A percentile compares a stretch with the other conserved stretches of the same genome.
These are phyloP conservation scores for Blastobasis lacticolella DNA, from an alignment of 2,888 invertebrate genomes.

Conservation along the genomic window DNA sequence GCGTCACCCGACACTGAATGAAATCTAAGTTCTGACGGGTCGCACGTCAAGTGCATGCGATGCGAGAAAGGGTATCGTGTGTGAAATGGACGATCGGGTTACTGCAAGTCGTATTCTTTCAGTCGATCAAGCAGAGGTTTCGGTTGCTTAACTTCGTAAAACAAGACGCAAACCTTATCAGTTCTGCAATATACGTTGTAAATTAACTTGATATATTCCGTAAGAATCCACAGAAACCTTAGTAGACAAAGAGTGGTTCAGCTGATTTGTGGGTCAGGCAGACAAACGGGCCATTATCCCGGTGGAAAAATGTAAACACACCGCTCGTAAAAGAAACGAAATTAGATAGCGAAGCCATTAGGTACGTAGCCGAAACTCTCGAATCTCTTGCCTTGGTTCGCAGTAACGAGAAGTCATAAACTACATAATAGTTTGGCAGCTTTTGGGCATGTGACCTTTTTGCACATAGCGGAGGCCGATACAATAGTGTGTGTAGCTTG, in stretches of 20 bases:
- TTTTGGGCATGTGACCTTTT: too few species aligned
- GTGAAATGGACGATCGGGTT: background rate
- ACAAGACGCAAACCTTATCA: too few species aligned
- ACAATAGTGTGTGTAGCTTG: too few species aligned
- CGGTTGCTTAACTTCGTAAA: background rate
- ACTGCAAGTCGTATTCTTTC: background rate
- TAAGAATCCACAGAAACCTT: too few species aligned
- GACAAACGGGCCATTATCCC: slow-evolving; percentile 35
- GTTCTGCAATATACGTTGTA: too few species aligned
- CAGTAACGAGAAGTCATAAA: slow-evolving; percentile 12
- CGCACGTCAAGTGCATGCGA: background rate
- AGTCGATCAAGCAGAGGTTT: background rate
- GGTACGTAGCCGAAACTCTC: slow-evolving; percentile 22
- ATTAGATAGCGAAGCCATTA: slow-evolving; percentile 37
- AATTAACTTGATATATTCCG: too few species aligned
- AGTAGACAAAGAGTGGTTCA: slow-evolving; percentile 21
- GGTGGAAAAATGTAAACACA: slow-evolving; percentile 48
- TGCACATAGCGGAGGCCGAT: too few species aligned
- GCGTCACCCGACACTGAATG: slow-evolving; percentile 15
- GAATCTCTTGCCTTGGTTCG: background rate
- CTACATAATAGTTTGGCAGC: background rate
- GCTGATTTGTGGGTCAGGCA: slow-evolving; percentile 38
- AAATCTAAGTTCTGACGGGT: slow-evolving; percentile 16
- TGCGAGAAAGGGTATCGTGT: background rate
- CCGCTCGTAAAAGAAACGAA: slow-evolving; percentile 44